Evolutionary conservation across 1,140 invertebrate species (phyloP), one percentile per base, ranked within the genome.

Genomic region (Oscheius sp.): DNA sequence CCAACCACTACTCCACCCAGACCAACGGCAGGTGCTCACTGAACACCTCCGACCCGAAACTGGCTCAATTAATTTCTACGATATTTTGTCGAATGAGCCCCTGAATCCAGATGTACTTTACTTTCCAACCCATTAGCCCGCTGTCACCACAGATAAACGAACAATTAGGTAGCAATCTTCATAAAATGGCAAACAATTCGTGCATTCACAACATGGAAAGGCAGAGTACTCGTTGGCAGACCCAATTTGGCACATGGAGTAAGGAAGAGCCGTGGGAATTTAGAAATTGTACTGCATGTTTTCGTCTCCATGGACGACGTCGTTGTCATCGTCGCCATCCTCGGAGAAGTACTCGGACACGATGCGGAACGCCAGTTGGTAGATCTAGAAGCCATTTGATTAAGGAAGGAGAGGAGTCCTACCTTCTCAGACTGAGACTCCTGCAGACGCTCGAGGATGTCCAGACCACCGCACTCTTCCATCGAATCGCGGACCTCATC

Each of bases 401-500:
- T n/a, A 15, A 10, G 15, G 35, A 64, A 10, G 35, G 31, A 42
- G 15, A 64, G 15, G 18, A 29, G 26, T 20, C n/a, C n/a, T n/a
- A 67, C 64, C 46, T 74, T 55, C 38, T 76, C 75, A 3, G 64
- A 68, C 23, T 61, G 64, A 35, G 18, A 38, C 26, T 76, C 66
- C 46, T 76, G 67, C 28, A 71, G 46, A 82, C 87, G 86, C 83
- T 89, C 89, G 20, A 89, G 89, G 79, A 88, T 87, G 80, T 89
- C 89, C 15, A 90, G 83, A 82, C 88, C 97, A 81, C 95, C 95
- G 86, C 95, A 96, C 52, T 96, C 87, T 36, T 76, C 88, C 83
- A 92, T 93, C 58, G 92, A 93, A 85, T 95, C 94, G 23, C 97
- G 87, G 18, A 97, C 94, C 7, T 93, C 94, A 32, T 74, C 72